Evolutionary conservation across 2,888 invertebrate species (phyloP).

Genomic region (Limnephilus auricula): DNA sequence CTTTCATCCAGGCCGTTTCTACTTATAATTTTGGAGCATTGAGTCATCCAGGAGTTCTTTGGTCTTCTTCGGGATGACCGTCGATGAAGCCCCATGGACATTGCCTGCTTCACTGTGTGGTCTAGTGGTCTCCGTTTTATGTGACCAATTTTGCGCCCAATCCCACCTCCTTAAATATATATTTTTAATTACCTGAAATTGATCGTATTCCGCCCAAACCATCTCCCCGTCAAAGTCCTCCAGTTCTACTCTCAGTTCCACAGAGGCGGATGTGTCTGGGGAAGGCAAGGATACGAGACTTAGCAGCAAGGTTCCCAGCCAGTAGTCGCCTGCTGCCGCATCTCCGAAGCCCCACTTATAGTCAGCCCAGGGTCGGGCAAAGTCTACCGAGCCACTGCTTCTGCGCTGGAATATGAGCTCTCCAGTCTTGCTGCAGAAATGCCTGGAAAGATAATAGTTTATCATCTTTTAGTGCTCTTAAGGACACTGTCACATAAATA

Average conservation of each 20-base stretch:
- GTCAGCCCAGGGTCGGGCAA: slow-evolving; percentile 77
- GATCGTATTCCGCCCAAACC: slow-evolving; percentile 77
- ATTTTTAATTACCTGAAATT: slow-evolving; percentile 67
- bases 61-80: too few relatives aligned
- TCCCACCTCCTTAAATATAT: too few relatives aligned
- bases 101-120: too few relatives aligned
- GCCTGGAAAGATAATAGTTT: slow-evolving; percentile 10
- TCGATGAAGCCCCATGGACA: too few relatives aligned
- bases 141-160: too few relatives aligned
- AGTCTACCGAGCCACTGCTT: slow-evolving; percentile 73
- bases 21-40: too few relatives aligned
- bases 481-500: too few relatives aligned
- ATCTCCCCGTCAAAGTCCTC: slow-evolving; percentile 74
- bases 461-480: too few relatives aligned
- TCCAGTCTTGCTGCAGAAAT: slow-evolving; percentile 71
- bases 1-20: too few relatives aligned
- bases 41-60: too few relatives aligned
- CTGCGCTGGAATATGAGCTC: slow-evolving; percentile 79
- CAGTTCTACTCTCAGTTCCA: slow-evolving; percentile 74
- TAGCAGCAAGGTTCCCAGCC: slow-evolving; percentile 79
- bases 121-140: too few relatives aligned
- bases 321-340: slow-evolving; percentile 75
- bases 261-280: slow-evolving; percentile 68
- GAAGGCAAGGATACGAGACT: slow-evolving; percentile 73
- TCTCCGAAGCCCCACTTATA: slow-evolving; percentile 80